Evolutionary conservation across 2,797 vertebrate genomes (phyloP).

Genomic region (Periophthalmus magnuspinnatus): DNA sequence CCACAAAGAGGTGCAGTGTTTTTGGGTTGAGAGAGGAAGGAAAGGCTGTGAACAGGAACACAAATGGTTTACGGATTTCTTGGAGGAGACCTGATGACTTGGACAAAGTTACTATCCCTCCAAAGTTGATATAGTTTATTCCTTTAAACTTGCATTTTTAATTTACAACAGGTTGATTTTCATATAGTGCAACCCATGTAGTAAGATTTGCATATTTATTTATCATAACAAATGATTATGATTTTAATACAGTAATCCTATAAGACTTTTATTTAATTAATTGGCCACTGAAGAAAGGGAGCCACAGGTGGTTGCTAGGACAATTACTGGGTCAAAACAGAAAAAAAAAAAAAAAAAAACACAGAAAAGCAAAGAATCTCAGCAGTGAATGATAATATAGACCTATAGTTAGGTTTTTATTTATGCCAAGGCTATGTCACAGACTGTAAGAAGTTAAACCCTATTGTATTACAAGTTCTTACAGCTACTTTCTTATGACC

Average conservation of each 20-base stretch:
- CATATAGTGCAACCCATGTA: neutral
- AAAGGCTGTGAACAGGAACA: slow-evolving; percentile 25
- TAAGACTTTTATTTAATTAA: neutral
- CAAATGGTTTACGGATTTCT: slow-evolving; percentile 26
- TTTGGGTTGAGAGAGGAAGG: slow-evolving; percentile 19
- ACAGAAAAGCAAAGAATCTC: neutral
- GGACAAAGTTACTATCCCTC: neutral
- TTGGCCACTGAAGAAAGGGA: neutral
- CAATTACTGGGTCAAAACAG: neutral
- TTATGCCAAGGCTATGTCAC: neutral
- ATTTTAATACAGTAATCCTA: neutral
- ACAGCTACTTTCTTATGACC: neutral
- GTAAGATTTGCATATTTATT: neutral
- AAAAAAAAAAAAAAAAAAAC: neutral
- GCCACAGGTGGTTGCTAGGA: neutral
- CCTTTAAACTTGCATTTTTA: neutral
- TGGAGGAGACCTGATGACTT: neutral
- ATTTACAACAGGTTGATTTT: neutral
- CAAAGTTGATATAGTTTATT: neutral
- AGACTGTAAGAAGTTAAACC: neutral
- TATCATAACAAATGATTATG: neutral
- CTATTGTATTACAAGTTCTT: no score
- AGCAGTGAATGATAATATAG: neutral
- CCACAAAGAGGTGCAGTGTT: slow-evolving; percentile 52
- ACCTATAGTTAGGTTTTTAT: no score